Evolutionary conservation across 1,140 invertebrate genomes (phyloP), one percentile per base, ranked within the genome.

Genomic region (Melitaea cinxia): DNA sequence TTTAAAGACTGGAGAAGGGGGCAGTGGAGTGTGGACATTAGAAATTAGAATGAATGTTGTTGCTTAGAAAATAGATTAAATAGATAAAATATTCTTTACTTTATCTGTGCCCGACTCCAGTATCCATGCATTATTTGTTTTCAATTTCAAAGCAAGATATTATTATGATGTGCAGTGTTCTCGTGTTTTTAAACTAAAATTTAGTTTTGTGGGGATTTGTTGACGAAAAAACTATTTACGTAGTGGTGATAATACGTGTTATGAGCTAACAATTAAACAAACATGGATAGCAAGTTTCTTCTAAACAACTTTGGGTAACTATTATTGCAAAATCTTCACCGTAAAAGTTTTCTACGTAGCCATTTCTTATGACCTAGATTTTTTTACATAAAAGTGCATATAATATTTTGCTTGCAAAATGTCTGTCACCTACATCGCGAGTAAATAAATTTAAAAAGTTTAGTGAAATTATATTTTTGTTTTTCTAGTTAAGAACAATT

Each of bases 271-370:
- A 60, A 42, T 28, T 57, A 55, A 52, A 28, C 4, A 19, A 71
- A 61, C 35, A 88, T 88, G 85, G 85, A 88, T 70, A 87, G 81
- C 63, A 75, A 79, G 19, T 85, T 75, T 56, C 78, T 88, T 59
- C 65, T 88, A 19, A 87, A 87, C 54, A 85, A 85, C 72, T 72
- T 85, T 55, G 75, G 82, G 86, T 89, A 80, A 81, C 47, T 53
- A 50, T 21, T 37, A 47, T 64, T 26, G 14, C 26, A 21, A 64
- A 52, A 33, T 33, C 30, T n/a, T 26, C 52, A 67, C n/a, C 28
- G 24, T 45, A 60, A 58, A 59, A 59, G 28, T 35, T 68, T 35
- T 64, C 71, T 53, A 69, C 73, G 69, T 69, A 72, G 60, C 60
- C 65, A 67, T 62, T 73, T 49, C 65, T 52, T 24, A 24, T 77